Base-by-base conservation (phyloP, 2,888 invertebrate genomes). In the Agrypnus murinus region DNA sequence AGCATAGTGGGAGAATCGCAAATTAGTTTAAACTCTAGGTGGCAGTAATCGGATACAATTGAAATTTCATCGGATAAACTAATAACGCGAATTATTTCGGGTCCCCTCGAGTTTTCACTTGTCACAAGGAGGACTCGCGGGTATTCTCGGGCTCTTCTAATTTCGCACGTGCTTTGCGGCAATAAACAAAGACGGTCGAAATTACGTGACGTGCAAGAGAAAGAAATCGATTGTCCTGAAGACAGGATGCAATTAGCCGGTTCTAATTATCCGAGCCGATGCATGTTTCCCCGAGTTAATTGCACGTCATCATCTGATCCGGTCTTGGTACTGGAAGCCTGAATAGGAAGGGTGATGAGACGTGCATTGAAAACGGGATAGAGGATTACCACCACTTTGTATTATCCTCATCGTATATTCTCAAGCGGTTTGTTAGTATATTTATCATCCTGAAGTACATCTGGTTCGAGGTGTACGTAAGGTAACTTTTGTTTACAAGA, bases 161-260 rank as follows among this genome's bases (percentile, higher is more conserved):
- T 9, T 10, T 10, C 7, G 36, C 55, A 55, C 55, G 55, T 55
- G 55, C 55, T 36, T 15, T 8, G 12, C 6, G 12, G 12, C 25
- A 14, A 36, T 17, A 17, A 36, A 55, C 55, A 36, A 36, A 36
- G 64, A 55, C 17, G 36, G 55, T 10, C 36, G 55, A 12, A 46
- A 19, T 60, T 50, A 67, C 67, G 60, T 59, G 67, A 50, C 60
- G 40, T 15, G 50, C 25, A 58, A 46, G 50, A 46, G 17, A 68
- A 62, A 55, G 48, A 40, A 64, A 69, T 32, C 40, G 64, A 59
- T 53, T 43, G 46, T 57, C 36, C 59, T 31, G 46, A 40, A 57
- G 63, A 50, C 38, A 40, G 38, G 57, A 64, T 64, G 48, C 57
- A 69, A 69, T 69, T 69, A 63, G 38, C n/a, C 63, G 48, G 45